Evolutionary conservation across 2,888 invertebrate species (phyloP).

Genomic region (Yponomeuta cagnagella): DNA sequence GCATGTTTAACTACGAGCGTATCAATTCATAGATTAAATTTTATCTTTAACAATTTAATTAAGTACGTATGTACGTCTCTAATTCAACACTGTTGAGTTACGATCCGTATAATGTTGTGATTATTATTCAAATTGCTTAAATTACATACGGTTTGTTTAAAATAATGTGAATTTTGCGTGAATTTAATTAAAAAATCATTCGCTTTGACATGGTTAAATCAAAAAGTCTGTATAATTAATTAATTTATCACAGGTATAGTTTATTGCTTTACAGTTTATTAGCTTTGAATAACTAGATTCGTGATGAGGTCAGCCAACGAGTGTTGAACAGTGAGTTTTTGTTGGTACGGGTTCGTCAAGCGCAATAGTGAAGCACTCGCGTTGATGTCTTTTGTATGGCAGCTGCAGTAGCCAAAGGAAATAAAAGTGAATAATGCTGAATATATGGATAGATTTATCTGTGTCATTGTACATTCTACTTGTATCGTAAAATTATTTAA

Average conservation of each 20-base stretch:
- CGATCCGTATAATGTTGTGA: background rate
- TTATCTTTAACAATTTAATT: too few species aligned
- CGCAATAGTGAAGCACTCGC: slow-evolving; percentile 26
- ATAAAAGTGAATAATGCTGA: too few species aligned
- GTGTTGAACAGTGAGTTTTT: slow-evolving; percentile 17
- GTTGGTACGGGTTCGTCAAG: background rate
- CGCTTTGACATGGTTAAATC: slow-evolving; percentile 63
- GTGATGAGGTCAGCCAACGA: background rate
- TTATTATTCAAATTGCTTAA: background rate
- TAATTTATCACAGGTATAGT: background rate
- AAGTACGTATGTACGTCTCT: background rate
- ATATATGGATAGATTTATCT: too few species aligned
- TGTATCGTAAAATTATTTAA: background rate
- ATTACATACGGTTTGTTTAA: background rate
- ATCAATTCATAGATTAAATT: too few species aligned
- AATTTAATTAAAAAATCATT: slow-evolving; percentile 43
- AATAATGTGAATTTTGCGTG: background rate
- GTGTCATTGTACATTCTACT: too few species aligned
- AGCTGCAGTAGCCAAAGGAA: background rate
- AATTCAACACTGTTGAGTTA: background rate
- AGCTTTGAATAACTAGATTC: background rate
- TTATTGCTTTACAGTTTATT: background rate
- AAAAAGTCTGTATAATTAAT: slow-evolving; percentile 22
- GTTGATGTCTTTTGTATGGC: slow-evolving; percentile 60
- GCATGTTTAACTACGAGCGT: background rate